Evolutionary conservation across 2,113 vertebrate genomes (phyloP), one percentile per base, ranked within the genome.

Genomic region (Calidris pygmaea): DNA sequence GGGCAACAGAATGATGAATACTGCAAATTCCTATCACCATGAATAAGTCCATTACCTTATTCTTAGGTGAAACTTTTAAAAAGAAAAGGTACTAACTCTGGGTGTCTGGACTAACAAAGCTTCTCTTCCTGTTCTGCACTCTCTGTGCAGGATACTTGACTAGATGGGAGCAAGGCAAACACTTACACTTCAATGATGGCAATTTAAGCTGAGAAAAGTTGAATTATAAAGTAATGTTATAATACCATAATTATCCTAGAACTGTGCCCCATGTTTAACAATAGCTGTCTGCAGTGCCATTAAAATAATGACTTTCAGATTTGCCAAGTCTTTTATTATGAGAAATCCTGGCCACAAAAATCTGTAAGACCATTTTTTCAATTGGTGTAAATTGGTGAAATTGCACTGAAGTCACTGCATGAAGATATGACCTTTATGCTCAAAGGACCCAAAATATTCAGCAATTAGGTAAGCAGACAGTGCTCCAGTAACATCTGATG

Each of bases 271-370:
- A 65, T 93, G 68, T 92, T 95, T 93, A 97, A 95, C 71, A 96
- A 95, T 85, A 80, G 72, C 37, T 94, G 56, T 84, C 91, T 95
- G 86, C 80, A 93, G 59, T 59, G 68, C 68, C 92, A 78, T 96
- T 93, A 91, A 96, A 96, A 90, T 95, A 90, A 91, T 86, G 63
- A 74, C 95, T 90, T 93, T 74, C 52, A 63, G 72, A 94, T 93
- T 80, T 96, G 82, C 79, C 79, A 86, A 77, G 77, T 70, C 71
- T 93, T 95, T 95, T 94, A 83, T 91, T 91, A 71, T 12, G n/a
- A 89, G 23, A 95, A 95, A 91, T 70, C 26, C 63, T 76, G 79
- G 67, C 63, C 68, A 82, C 74, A 89, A 85, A 89, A 85, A 27
- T 37, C 41, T 79, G 90, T 62, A 24, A 70, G 37, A 59, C 67